Conservation (phyloP, 2,113 vertebrate species). For the Oryzias melastigma region DNA sequence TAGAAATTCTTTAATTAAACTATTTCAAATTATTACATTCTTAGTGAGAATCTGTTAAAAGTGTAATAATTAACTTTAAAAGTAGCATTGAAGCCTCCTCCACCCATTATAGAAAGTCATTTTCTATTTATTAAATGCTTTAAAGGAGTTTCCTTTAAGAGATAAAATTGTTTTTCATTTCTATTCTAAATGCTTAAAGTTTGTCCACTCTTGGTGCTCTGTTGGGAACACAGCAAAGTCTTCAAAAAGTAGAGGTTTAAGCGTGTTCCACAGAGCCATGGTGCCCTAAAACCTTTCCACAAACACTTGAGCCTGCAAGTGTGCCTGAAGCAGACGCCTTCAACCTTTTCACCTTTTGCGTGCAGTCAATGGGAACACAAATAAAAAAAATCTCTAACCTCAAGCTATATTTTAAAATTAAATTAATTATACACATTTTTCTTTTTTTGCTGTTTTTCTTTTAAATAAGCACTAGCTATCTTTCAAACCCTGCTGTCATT, state of each 20-base stretch:
- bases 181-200: conserved; percentile 13
- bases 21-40: conserved; percentile 42
- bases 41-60: conserved; percentile 39
- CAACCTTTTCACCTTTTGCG: conserved; percentile 41
- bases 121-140: background rate
- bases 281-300: conserved; percentile 7
- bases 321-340: conserved; percentile 51
- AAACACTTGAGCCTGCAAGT: conserved; percentile 73
- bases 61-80: conserved; percentile 29
- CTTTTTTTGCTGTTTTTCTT: background rate
- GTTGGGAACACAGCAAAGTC: conserved; percentile 22
- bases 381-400: conserved; percentile 40
- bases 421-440: conserved; percentile 16
- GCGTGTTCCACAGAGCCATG: conserved; percentile 7
- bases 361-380: conserved; percentile 48
- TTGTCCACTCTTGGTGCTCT: conserved; percentile 2
- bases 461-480: conserved; percentile 41
- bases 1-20: conserved; percentile 52
- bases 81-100: conserved; percentile 33
- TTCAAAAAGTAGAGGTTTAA: conserved; percentile 5
- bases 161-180: conserved; percentile 4
- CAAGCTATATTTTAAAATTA: conserved; percentile 41
- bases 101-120: conserved; percentile 5
- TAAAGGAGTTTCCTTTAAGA: conserved; percentile 16
- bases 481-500: conserved; percentile 49